Conservation (phyloP, 1,140 invertebrate species). For the Metaphire vulgaris region DNA sequence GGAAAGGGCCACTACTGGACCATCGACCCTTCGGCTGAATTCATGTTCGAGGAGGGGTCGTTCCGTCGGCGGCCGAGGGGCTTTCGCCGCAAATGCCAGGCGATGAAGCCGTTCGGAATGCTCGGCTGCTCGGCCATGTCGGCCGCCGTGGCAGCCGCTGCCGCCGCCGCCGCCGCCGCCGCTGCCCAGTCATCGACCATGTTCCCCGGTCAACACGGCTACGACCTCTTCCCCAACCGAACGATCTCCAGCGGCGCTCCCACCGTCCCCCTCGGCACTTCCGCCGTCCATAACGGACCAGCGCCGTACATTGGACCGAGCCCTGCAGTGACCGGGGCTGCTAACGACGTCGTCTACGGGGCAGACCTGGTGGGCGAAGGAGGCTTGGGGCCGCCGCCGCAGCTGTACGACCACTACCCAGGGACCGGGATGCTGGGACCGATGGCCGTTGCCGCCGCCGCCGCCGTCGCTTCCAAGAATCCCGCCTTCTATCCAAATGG, state of each 20-base stretch:
- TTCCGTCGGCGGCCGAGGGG: conserved; percentile 84
- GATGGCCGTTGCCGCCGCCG: background rate
- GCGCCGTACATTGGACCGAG: too few species aligned
- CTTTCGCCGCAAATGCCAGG: conserved; percentile 70
- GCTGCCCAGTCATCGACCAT: background rate
- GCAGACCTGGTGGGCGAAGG: background rate
- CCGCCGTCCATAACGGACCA: too few species aligned
- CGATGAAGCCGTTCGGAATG: conserved; percentile 19
- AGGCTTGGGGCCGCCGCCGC: too few species aligned
- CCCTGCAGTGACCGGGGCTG: background rate
- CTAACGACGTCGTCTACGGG: background rate
- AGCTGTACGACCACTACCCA: background rate
- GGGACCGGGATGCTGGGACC: background rate
- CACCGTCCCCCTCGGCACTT: too few species aligned
- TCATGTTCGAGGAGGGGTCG: conserved; percentile 95
- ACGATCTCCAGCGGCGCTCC: too few species aligned
- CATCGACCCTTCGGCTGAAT: conserved; percentile 87
- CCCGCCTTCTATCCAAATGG: background rate
- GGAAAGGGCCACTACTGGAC: conserved; percentile 99
- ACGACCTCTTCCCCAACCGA: background rate
- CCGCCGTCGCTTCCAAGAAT: background rate
- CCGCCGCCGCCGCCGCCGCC: too few species aligned
- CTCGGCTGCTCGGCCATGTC: background rate
- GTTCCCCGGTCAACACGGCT: background rate
- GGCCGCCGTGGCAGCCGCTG: too few species aligned